Percentiles rank a stretch among this genome's conserved stretches.
Conservation (phyloP, 2,888 invertebrate genomes). For the Amblyjoppa fuscipennis region DNA sequence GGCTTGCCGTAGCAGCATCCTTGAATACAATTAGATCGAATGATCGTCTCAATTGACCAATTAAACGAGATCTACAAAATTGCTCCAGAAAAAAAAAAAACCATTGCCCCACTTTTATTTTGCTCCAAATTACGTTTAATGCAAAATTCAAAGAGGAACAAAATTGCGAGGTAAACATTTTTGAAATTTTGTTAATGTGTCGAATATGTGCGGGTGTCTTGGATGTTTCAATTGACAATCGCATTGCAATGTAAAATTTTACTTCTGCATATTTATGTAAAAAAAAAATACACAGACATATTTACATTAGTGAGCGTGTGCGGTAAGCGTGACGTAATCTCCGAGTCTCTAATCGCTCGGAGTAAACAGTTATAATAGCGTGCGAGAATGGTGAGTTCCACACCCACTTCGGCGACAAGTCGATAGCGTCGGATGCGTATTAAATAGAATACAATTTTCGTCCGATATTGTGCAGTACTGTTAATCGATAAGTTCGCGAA, state of each 20-base stretch:
- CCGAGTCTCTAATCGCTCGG: not conserved
- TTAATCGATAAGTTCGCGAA: not conserved
- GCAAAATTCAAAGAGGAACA: not conserved
- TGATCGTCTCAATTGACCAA: constrained; percentile 31
- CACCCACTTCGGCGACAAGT: constrained; percentile 35
- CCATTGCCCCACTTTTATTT: not conserved
- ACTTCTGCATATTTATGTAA: not conserved
- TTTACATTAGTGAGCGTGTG: constrained; percentile 36
- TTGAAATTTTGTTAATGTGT: not conserved
- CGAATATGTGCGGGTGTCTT: not conserved
- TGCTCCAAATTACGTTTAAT: not conserved
- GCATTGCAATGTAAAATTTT: not conserved
- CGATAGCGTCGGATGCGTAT: not conserved
- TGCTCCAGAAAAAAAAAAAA: not conserved
- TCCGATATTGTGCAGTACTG: not conserved
- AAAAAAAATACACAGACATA: constrained; percentile 13
- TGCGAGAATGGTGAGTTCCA: constrained; percentile 18
- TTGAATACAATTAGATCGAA: constrained; percentile 82
- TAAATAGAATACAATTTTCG: not conserved
- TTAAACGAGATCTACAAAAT: not conserved
- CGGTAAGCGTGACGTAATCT: not conserved
- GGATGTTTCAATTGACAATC: not conserved
- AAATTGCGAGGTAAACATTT: not conserved
- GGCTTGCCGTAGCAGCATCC: constrained; percentile 98
- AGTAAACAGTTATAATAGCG: not conserved